phyloP scores from a whole-genome alignment of 2,113 vertebrate species.

The Dromiciops gliroides region DNA sequence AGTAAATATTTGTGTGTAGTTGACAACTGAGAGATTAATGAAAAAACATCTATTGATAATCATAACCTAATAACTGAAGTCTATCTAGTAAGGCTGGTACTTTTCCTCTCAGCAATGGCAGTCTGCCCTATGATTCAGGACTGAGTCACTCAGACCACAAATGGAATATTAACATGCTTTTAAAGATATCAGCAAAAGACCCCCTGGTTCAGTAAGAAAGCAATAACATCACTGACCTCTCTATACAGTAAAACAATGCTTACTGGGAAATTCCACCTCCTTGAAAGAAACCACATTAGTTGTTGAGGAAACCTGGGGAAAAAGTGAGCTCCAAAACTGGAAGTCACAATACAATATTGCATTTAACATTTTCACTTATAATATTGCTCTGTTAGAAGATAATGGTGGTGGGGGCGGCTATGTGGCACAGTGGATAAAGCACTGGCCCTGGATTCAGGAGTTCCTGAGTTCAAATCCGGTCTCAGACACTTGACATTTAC shows the following conservation, averaged over 20 bases:
- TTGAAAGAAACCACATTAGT: slow-evolving; percentile 57
- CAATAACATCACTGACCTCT: slow-evolving; percentile 64
- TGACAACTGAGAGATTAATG: slow-evolving; percentile 55
- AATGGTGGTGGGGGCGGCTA: neutral
- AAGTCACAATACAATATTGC: slow-evolving; percentile 14
- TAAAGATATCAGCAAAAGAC: slow-evolving; percentile 72
- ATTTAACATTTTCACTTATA: slow-evolving; percentile 38
- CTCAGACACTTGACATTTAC: too few relatives aligned
- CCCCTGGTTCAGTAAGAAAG: slow-evolving; percentile 67
- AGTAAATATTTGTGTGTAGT: slow-evolving; percentile 40
- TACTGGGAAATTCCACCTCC: slow-evolving; percentile 73
- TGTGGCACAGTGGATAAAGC: too few relatives aligned
- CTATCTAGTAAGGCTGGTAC: slow-evolving; percentile 58
- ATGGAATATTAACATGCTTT: slow-evolving; percentile 75
- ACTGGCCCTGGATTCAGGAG: too few relatives aligned
- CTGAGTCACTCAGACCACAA: slow-evolving; percentile 79
- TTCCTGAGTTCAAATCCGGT: too few relatives aligned
- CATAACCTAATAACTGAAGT: slow-evolving; percentile 58
- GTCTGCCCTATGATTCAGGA: slow-evolving; percentile 70
- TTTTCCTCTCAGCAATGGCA: slow-evolving; percentile 73
- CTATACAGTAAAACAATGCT: slow-evolving; percentile 64
- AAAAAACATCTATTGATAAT: slow-evolving; percentile 55
- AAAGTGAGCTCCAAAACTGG: slow-evolving; percentile 24
- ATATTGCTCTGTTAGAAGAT: slow-evolving; percentile 23
- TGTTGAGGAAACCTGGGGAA: slow-evolving; percentile 39